phyloP scores from a whole-genome alignment of 2,888 invertebrate species.

The Metalampra italica region DNA sequence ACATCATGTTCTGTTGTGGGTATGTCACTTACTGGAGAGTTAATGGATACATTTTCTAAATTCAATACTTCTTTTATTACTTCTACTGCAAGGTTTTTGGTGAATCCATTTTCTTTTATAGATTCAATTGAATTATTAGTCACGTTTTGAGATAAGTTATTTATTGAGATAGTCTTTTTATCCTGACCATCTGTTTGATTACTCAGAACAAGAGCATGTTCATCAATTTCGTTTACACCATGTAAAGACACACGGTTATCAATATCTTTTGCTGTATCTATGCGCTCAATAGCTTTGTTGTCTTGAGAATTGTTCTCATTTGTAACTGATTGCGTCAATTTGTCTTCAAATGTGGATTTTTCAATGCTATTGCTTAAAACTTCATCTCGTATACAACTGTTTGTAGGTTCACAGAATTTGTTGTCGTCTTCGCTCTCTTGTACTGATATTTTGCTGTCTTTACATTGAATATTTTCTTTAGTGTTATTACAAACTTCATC shows the following conservation, averaged over 20 bases:
- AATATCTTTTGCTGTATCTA: not conserved
- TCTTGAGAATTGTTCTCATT: not conserved
- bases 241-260: not conserved
- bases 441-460: no score
- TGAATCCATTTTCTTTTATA: not conserved
- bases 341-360: no score
- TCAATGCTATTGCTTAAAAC: no score
- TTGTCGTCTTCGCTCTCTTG: no score
- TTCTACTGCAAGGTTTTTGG: not conserved
- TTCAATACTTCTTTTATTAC: conserved; percentile 7
- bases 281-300: not conserved
- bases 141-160: not conserved
- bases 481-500: no score
- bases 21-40: conserved; percentile 7
- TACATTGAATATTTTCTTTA: no score
- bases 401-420: no score
- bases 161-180: not conserved
- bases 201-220: no score
- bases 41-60: conserved; percentile 6
- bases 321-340: no score
- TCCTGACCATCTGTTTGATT: no score
- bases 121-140: not conserved
- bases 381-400: no score
- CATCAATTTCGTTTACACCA: not conserved
- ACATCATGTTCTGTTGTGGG: conserved; percentile 4